A percentile compares a stretch with the other conserved stretches of the same genome.
These are phyloP conservation scores for Larimichthys polyactis DNA, from an alignment of 2,113 vertebrate species.

Conservation along the genomic window DNA sequence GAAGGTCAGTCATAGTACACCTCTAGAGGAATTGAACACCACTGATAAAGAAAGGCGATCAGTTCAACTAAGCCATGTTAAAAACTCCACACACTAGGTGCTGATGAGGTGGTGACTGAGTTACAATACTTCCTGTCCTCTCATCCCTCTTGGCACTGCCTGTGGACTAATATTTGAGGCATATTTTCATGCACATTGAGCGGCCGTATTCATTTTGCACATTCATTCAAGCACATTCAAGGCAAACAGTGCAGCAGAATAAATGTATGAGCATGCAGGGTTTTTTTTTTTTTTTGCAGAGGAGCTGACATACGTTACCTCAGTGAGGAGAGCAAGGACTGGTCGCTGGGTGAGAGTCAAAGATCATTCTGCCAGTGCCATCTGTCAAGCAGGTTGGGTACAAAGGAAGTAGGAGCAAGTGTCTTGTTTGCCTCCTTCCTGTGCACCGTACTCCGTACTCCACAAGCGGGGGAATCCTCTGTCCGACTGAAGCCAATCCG, in stretches of 20 bases:
- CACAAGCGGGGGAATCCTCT: slow-evolving; percentile 54
- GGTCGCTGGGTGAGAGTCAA: slow-evolving; percentile 66
- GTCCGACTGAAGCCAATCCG: slow-evolving; percentile 50
- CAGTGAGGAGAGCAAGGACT: slow-evolving; percentile 35
- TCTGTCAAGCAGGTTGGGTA: slow-evolving; percentile 72
- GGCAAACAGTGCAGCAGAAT: slow-evolving; percentile 57
- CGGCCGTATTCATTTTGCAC: slow-evolving; percentile 34
- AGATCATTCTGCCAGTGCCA: slow-evolving; percentile 78
- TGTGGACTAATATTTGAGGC: slow-evolving; percentile 25
- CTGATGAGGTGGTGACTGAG: slow-evolving; percentile 72
- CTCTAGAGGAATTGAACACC: not conserved
- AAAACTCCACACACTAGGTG: slow-evolving; percentile 36
- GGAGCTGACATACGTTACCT: slow-evolving; percentile 76
- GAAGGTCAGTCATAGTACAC: slow-evolving; percentile 17
- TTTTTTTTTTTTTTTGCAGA: slow-evolving; percentile 5
- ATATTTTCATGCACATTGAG: slow-evolving; percentile 50
- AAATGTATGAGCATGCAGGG: slow-evolving; percentile 37
- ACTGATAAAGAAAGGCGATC: not conserved
- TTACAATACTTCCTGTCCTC: slow-evolving; percentile 29
- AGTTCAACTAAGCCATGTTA: slow-evolving; percentile 12
- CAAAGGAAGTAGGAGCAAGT: slow-evolving; percentile 62
- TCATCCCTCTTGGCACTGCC: slow-evolving; percentile 27
- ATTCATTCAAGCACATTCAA: slow-evolving; percentile 58
- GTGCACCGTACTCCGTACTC: slow-evolving; percentile 28
- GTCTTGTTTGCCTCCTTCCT: slow-evolving; percentile 54